Evolutionary conservation across 2,888 invertebrate species (phyloP).

Genomic region (Eupithecia exiguata): DNA sequence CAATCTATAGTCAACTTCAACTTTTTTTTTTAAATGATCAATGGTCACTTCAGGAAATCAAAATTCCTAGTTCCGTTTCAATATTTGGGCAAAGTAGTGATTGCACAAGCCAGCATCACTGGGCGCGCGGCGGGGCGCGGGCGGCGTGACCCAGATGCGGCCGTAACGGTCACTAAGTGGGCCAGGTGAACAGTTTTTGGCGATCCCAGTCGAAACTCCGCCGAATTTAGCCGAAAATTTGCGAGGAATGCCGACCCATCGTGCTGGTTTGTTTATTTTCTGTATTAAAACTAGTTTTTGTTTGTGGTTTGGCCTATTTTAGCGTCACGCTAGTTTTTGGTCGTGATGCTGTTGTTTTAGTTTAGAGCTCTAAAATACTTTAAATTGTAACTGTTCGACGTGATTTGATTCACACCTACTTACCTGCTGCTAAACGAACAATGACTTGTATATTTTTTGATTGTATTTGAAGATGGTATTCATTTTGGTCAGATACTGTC

Average conservation of each 20-base stretch:
- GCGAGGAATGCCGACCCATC: constrained; percentile 32
- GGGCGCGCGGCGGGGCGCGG: constrained; percentile 38
- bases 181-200: constrained; percentile 38
- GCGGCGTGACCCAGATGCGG: constrained; percentile 35
- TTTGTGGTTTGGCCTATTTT: constrained; percentile 27
- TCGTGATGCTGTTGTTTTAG: constrained; percentile 22
- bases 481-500: constrained; percentile 17
- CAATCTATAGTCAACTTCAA: too few species aligned
- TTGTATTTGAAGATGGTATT: neutral
- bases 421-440: constrained; percentile 1
- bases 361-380: neutral
- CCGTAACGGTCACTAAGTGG: constrained; percentile 47
- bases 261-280: constrained; percentile 39
- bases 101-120: constrained; percentile 59
- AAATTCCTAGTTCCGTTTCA: constrained; percentile 34
- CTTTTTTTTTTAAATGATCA: neutral
- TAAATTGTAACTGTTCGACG: constrained; percentile 22
- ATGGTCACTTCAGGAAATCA: neutral
- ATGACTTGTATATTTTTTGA: constrained; percentile 15
- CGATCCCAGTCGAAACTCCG: constrained; percentile 35
- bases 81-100: constrained; percentile 47
- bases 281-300: constrained; percentile 25
- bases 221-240: constrained; percentile 32
- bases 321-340: constrained; percentile 19
- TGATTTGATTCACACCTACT: constrained; percentile 14